Evolutionary conservation across 2,888 invertebrate genomes (phyloP).

Genomic region (Iselma pallidipennis): DNA sequence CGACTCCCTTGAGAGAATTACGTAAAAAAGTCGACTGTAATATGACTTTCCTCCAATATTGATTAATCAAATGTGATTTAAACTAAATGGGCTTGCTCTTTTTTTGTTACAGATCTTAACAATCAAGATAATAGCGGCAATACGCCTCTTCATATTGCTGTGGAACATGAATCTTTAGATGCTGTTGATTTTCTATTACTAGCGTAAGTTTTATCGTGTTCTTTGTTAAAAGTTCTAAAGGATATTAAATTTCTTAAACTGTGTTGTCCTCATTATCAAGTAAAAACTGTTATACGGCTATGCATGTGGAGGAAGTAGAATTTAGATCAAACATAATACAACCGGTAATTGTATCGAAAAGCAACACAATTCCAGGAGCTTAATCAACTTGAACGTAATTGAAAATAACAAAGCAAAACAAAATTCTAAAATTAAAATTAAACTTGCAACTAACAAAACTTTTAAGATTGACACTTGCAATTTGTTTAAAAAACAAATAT

Average conservation of each 20-base stretch:
- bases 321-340: too few relatives aligned
- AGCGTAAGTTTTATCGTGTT: conserved; percentile 61
- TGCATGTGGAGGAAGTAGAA: too few relatives aligned
- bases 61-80: background rate
- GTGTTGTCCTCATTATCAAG: too few relatives aligned
- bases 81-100: background rate
- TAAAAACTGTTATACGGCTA: too few relatives aligned
- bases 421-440: too few relatives aligned
- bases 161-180: conserved; percentile 72
- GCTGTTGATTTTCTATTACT: conserved; percentile 75
- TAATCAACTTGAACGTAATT: too few relatives aligned
- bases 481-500: background rate
- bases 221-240: background rate
- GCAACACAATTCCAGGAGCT: too few relatives aligned
- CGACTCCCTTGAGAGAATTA: background rate
- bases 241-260: background rate
- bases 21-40: background rate
- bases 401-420: too few relatives aligned
- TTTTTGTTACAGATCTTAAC: conserved; percentile 67
- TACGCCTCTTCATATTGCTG: conserved; percentile 81
- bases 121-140: conserved; percentile 73
- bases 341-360: too few relatives aligned
- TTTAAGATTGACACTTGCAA: background rate
- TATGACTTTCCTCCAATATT: background rate
- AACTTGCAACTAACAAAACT: too few relatives aligned